Evolutionary conservation across 1,140 invertebrate species (phyloP), one percentile per base, ranked within the genome.

Genomic region (Limonius californicus): DNA sequence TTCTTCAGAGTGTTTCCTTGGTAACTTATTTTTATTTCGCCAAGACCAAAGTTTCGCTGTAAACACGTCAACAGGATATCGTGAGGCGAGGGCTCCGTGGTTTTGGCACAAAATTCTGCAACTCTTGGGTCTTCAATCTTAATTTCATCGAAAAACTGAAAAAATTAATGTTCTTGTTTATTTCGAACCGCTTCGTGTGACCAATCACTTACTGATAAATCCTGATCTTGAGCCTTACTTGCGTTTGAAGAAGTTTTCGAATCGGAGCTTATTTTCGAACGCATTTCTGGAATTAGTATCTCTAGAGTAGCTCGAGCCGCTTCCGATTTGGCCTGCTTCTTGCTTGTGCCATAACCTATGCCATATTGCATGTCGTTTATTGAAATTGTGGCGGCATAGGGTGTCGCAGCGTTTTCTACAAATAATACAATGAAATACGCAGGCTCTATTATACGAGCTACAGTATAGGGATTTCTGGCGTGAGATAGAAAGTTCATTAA

Each of bases 301-400:
- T 94, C 92, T 11, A 98, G 80, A 16, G 95, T 94, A 61, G 88
- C 87, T 58, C 88, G 85, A 0, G 94, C 94, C 55, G 95, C 95
- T 69, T 94, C 92, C 1, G 90, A 87, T 80, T 98, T 98, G 11
- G 95, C 95, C 77, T 92, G 87, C 72, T 97, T 95, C 74, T 98
- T 98, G 76, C 93, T 97, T 55, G 91, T 91, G 3, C 95, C 95
- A 80, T 88, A 91, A 8, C 95, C 95, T 43, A 88, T 87, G 0
- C 95, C 94, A 80, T 97, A 98, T 72, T 93, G 87, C 78, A 97
- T 90, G 64, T 89, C 89, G 70, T 94, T 92, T 50, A 98, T 96
- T 42, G 88, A 87, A 45, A 97, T 93, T 54, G 92, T 93, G 20
- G 95, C 95, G 57, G 92, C 89, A 79, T 97, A 97, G 0, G 95